Conservation (phyloP, 1,140 invertebrate genomes). For the Megathymus violae region DNA sequence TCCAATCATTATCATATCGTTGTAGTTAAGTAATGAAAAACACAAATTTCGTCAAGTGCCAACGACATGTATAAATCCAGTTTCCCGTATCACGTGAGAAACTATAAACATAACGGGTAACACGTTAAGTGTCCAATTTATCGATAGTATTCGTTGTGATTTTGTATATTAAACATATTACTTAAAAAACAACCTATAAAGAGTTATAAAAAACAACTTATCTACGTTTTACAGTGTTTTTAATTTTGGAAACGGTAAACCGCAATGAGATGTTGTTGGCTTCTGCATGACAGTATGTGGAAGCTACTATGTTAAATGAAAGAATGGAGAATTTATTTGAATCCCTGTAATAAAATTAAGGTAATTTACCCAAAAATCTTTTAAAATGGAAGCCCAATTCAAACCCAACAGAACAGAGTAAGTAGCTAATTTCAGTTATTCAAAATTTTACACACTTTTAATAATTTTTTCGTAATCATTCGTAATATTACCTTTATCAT, state of each 20-base stretch:
- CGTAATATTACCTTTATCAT: too few relatives aligned
- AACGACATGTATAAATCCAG: conserved; percentile 32
- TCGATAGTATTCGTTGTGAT: conserved; percentile 15
- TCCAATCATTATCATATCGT: conserved; percentile 27
- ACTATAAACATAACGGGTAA: conserved; percentile 37
- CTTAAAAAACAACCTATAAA: conserved; percentile 14
- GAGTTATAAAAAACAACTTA: conserved; percentile 10
- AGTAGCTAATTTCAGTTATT: too few relatives aligned
- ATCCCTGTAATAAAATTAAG: too few relatives aligned
- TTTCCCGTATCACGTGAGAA: conserved; percentile 24
- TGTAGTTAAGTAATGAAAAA: conserved; percentile 28
- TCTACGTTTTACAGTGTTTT: conserved; percentile 14
- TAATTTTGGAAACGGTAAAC: background rate
- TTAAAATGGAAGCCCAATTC: too few relatives aligned
- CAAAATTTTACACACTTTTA: too few relatives aligned
- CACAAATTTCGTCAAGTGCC: conserved; percentile 27
- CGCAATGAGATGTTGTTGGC: background rate
- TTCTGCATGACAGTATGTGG: background rate
- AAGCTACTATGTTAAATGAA: background rate
- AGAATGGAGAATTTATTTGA: too few relatives aligned
- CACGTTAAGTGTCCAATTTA: conserved; percentile 36
- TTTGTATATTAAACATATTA: conserved; percentile 18
- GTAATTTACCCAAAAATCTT: too few relatives aligned
- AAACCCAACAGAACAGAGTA: too few relatives aligned
- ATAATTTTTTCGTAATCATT: too few relatives aligned